Percentiles rank a stretch among this genome's conserved stretches.
Conservation (phyloP, 2,797 vertebrate genomes). For the Potorous gilbertii region DNA sequence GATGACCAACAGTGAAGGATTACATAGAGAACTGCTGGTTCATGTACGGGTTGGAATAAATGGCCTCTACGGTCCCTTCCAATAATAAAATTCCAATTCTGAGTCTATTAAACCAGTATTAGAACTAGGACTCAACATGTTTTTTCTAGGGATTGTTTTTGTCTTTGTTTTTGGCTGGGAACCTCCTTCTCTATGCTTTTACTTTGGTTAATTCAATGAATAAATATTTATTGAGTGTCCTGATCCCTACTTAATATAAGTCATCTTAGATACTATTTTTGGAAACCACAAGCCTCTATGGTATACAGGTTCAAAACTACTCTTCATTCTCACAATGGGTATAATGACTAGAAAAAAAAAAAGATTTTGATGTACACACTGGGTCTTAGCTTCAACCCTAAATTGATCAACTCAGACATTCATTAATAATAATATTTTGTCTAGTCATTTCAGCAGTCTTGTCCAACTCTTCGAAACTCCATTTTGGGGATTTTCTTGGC, state of each 20-base stretch:
- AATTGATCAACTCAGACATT: background rate
- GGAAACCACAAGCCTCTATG: background rate
- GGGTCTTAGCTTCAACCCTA: background rate
- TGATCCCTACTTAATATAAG: background rate
- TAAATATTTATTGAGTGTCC: background rate
- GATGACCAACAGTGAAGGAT: background rate
- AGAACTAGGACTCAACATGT: background rate
- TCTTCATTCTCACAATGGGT: background rate
- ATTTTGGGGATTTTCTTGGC: background rate
- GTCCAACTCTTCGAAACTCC: background rate
- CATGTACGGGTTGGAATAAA: background rate
- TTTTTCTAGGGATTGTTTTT: no score
- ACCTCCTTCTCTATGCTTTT: background rate
- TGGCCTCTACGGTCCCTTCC: background rate
- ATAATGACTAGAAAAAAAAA: background rate
- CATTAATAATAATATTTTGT: background rate
- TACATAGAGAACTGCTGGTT: background rate
- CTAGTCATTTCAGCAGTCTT: background rate
- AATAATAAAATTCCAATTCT: background rate
- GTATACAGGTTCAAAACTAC: background rate
- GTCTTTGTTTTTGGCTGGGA: background rate
- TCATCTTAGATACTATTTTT: background rate
- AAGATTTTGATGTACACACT: background rate
- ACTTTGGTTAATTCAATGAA: background rate
- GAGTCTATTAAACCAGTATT: background rate